Conservation (phyloP, 2,888 invertebrate genomes). For the Lapara coniferarum region DNA sequence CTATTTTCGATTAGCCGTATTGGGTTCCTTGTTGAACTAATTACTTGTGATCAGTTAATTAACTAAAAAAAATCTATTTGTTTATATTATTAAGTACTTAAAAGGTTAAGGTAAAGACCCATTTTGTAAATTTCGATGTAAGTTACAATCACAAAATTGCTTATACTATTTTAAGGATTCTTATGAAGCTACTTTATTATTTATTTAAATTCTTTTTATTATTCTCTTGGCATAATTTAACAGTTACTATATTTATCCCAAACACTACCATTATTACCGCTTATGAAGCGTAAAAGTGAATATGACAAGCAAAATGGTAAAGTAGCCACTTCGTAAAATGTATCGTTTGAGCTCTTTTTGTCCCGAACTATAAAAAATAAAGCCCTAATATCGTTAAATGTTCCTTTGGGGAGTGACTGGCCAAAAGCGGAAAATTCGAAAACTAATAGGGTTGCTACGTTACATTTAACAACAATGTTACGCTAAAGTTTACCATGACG, state of each 20-base stretch:
- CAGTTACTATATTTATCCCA: background rate
- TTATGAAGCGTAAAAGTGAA: conserved; percentile 47
- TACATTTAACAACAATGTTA: background rate
- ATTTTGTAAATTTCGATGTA: too few species aligned
- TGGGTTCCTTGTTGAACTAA: too few species aligned
- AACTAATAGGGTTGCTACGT: conserved; percentile 53
- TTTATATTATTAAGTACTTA: too few species aligned
- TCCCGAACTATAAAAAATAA: conserved; percentile 83
- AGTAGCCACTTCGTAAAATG: conserved; percentile 73
- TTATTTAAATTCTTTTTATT: background rate
- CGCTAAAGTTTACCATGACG: too few species aligned
- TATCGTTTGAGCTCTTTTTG: conserved; percentile 74
- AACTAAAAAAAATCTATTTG: too few species aligned
- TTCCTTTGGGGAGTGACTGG: conserved; percentile 82
- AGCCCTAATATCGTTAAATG: conserved; percentile 83
- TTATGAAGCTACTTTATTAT: background rate
- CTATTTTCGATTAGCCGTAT: too few species aligned
- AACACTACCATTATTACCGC: conserved; percentile 27
- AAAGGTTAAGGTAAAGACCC: too few species aligned
- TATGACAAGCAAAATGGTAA: conserved; percentile 62
- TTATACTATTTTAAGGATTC: too few species aligned
- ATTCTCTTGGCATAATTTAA: background rate
- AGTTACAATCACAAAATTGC: too few species aligned
- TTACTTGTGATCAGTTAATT: too few species aligned
- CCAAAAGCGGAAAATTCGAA: conserved; percentile 67